These are phyloP conservation scores for Sanderia malayensis DNA, from an alignment of 30 jellyfish, hydroid and myxozoan genomes.

Conservation along the genomic window DNA sequence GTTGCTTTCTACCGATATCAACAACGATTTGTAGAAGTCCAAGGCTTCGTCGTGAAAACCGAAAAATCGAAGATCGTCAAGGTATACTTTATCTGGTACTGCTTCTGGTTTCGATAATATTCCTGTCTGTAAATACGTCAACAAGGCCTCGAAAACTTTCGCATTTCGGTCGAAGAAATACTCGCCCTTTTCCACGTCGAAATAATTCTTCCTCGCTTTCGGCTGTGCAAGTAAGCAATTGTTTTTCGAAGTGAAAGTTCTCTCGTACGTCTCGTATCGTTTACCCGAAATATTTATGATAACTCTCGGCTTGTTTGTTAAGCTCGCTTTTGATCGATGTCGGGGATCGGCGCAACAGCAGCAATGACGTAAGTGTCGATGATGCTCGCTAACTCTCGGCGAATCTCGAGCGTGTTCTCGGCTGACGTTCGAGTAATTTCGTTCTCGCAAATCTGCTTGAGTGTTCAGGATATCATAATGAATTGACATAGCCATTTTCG, in stretches of 20 bases:
- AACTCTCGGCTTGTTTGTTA: constrained; percentile 48
- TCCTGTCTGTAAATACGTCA: constrained; percentile 80
- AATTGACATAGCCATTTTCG: constrained; percentile 4
- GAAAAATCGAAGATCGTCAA: constrained; percentile 72
- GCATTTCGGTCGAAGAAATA: constrained; percentile 74
- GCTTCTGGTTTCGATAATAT: constrained; percentile 69
- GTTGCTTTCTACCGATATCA: constrained; percentile 20
- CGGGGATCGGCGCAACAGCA: constrained; percentile 31
- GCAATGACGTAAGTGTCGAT: not conserved
- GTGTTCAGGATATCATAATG: constrained; percentile 57
- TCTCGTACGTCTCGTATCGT: constrained; percentile 67
- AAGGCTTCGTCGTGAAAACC: constrained; percentile 80
- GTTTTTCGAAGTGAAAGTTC: constrained; percentile 55
- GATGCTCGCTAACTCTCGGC: not conserved
- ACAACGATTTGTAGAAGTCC: constrained; percentile 36
- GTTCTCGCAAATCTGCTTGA: constrained; percentile 46
- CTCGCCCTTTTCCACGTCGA: constrained; percentile 55
- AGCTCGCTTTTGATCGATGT: constrained; percentile 22
- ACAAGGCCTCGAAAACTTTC: constrained; percentile 70
- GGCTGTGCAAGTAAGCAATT: constrained; percentile 42
- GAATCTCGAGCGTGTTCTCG: constrained; percentile 6
- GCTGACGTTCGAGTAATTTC: not conserved
- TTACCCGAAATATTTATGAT: constrained; percentile 74
- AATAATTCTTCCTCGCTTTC: constrained; percentile 49
- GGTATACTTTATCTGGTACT: constrained; percentile 59